Base-by-base conservation (phyloP, 2,113 vertebrate species). In the Camelus dromedarius region DNA sequence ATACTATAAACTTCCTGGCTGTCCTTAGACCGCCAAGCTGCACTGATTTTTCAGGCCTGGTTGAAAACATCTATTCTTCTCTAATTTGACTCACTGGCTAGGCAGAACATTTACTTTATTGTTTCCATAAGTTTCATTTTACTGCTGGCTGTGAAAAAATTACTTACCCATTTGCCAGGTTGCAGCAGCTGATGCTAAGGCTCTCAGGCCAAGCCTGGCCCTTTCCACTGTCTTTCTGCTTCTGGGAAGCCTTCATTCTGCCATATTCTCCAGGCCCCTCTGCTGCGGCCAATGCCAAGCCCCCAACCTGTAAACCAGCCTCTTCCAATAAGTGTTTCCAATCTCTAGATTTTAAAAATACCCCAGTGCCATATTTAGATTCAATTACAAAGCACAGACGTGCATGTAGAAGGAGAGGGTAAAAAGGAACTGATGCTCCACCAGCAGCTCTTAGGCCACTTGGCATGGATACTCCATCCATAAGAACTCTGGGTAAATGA, bases 91-190 rank as follows among this genome's bases (percentile, higher is more conserved):
- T 96, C 88, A 86, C 62, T 98, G 94, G 85, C 94, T 83, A 96
- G 92, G 87, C 62, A 97, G 97, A 95, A 83, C 91, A 91, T 95
- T 95, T 82, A 86, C 81, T 97, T 97, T 94, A 97, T 96, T 97
- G 85, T 95, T 96, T 97, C 97, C 95, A 94, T 96, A 97, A 96
- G 94, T 98, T 97, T 97, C 79, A 83, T 97, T 97, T 97, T 96
- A 95, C 48, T 83, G 91, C 91, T 89, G 91, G 95, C 96, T 97
- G 56, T 96, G 96, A 97, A 97, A 95, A 97, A 91, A 88, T 95
- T 76, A 79, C 96, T 96, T 83, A 91, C 89, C 56, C 91, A 46
- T 94, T 96, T 97, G 88, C 96, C 94, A 91, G 97, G 46, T 93
- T 95, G 69, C 5, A 95, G 89, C 96, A 97, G 92, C 96, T 97